Evolutionary conservation across 1,140 invertebrate genomes (phyloP).

Genomic region (Drosophila bifasciata): DNA sequence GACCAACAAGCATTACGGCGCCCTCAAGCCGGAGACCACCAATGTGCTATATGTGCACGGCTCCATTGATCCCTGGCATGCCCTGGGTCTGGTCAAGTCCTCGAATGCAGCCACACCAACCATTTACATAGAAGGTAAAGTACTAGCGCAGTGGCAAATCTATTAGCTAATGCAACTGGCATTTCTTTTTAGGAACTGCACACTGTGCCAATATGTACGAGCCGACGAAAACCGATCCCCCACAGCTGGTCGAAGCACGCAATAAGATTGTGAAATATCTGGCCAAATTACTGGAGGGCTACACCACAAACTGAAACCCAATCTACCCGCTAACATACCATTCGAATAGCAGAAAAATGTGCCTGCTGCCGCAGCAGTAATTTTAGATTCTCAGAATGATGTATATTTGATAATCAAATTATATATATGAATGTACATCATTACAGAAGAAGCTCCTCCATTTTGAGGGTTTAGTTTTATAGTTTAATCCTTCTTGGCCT

Average conservation of each 20-base stretch:
- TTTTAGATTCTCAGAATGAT: constrained; percentile 31
- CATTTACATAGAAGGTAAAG: constrained; percentile 91
- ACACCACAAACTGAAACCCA: constrained; percentile 44
- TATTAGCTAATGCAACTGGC: background rate
- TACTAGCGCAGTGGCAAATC: constrained; percentile 58
- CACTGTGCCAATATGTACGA: constrained; percentile 94
- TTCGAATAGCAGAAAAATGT: background rate
- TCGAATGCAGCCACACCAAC: constrained; percentile 85
- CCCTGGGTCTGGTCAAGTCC: constrained; percentile 89
- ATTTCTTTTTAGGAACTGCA: constrained; percentile 88
- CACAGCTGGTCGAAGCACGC: constrained; percentile 87
- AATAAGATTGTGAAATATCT: constrained; percentile 86
- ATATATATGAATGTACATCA: constrained; percentile 11
- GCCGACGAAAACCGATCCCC: constrained; percentile 86
- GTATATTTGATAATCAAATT: constrained; percentile 17
- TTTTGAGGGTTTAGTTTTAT: background rate
- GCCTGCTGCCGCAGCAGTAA: constrained; percentile 15
- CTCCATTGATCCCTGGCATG: constrained; percentile 97
- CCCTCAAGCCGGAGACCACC: constrained; percentile 88
- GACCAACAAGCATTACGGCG: constrained; percentile 94
- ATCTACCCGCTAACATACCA: background rate
- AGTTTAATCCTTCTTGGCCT: constrained; percentile 68
- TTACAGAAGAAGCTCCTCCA: constrained; percentile 7
- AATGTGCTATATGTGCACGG: constrained; percentile 95
- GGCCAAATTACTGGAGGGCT: constrained; percentile 57